These are phyloP conservation scores for Limenitis arthemis DNA, from an alignment of 2,888 invertebrate genomes.

Conservation along the genomic window DNA sequence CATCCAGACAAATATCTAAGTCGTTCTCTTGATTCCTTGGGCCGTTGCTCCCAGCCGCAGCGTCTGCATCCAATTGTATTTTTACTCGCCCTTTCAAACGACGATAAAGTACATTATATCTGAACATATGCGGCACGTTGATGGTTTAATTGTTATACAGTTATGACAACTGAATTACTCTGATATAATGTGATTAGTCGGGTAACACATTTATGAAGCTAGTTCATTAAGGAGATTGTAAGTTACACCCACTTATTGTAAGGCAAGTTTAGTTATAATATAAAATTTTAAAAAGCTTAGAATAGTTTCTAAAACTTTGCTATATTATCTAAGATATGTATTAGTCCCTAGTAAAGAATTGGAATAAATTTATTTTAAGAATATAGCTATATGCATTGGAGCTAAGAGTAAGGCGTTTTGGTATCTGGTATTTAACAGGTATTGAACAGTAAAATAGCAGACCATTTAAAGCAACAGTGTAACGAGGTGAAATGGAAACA, in stretches of 20 bases:
- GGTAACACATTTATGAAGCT: slow-evolving; percentile 4
- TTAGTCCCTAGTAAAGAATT: too few species aligned
- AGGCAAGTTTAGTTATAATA: too few species aligned
- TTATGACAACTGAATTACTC: slow-evolving; percentile 20
- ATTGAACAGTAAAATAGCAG: slow-evolving; percentile 16
- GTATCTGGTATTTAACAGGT: not conserved
- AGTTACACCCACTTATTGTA: not conserved
- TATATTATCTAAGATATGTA: too few species aligned
- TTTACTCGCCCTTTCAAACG: slow-evolving; percentile 26
- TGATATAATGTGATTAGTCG: slow-evolving; percentile 9
- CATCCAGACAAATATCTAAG: not conserved
- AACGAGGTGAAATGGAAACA: slow-evolving; percentile 32
- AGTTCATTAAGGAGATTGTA: slow-evolving; percentile 4
- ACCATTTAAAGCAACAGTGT: slow-evolving; percentile 29
- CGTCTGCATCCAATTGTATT: slow-evolving; percentile 43
- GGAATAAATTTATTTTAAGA: too few species aligned
- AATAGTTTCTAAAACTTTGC: too few species aligned
- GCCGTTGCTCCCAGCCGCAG: slow-evolving; percentile 48
- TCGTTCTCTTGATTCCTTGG: slow-evolving; percentile 38
- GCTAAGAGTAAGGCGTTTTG: too few species aligned
- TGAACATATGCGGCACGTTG: slow-evolving; percentile 12
- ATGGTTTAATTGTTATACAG: slow-evolving; percentile 19
- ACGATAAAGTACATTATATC: slow-evolving; percentile 15
- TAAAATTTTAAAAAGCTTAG: too few species aligned
- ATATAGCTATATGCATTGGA: too few species aligned